Percentiles rank a stretch among this genome's conserved stretches.
Evolutionary conservation across 2,797 vertebrate genomes (phyloP).

Genomic region (Melanotaenia pygmaea): DNA sequence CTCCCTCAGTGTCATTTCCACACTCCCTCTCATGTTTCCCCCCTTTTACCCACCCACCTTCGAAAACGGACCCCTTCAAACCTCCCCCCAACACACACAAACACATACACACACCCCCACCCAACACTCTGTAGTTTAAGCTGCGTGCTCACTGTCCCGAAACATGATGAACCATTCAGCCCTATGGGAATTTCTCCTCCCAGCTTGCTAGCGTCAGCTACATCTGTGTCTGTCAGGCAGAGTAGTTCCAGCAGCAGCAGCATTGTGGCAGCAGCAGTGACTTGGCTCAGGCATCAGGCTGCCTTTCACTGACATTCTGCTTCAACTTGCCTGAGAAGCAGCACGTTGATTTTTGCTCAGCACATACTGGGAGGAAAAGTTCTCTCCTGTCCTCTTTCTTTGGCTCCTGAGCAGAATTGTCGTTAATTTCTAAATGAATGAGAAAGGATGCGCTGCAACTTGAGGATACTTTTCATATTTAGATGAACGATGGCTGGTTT

Average conservation of each 20-base stretch:
- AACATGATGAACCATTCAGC: conserved; percentile 88
- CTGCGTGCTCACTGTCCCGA: conserved; percentile 87
- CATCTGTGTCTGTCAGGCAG: conserved; percentile 83
- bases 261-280: conserved; percentile 47
- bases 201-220: conserved; percentile 80
- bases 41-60: conserved; percentile 23
- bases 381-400: conserved; percentile 33
- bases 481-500: conserved; percentile 16
- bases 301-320: conserved; percentile 67
- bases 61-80: conserved; percentile 27
- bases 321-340: conserved; percentile 58
- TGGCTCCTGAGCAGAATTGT: conserved; percentile 19
- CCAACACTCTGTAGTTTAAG: conserved; percentile 65
- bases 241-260: conserved; percentile 54
- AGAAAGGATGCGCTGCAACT: conserved; percentile 54
- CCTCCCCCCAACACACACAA: conserved; percentile 1
- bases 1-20: conserved; percentile 10
- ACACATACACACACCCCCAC: background rate
- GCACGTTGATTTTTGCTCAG: conserved; percentile 38
- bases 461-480: conserved; percentile 64
- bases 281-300: conserved; percentile 63
- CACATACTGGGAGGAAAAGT: conserved; percentile 58
- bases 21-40: background rate
- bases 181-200: conserved; percentile 85
- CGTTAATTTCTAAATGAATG: conserved; percentile 33